Conservation (phyloP, 2,888 invertebrate genomes). For the Apotomis turbidana region DNA sequence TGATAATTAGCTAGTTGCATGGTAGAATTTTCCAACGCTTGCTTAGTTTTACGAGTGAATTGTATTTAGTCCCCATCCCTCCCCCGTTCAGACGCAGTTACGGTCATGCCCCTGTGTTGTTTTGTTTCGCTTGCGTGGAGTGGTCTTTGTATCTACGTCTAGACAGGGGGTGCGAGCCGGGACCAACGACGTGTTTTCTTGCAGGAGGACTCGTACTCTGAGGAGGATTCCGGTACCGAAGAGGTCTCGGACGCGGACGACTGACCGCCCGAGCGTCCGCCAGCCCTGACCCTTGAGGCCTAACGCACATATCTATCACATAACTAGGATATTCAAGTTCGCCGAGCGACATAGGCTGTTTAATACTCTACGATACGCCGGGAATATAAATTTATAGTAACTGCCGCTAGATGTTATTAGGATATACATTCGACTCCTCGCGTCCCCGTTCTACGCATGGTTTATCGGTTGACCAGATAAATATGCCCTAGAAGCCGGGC, state of each 20-base stretch:
- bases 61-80: slow-evolving; percentile 53
- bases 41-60: slow-evolving; percentile 54
- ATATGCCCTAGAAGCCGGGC: slow-evolving; percentile 66
- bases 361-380: slow-evolving; percentile 59
- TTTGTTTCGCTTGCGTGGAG: slow-evolving; percentile 43
- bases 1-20: slow-evolving; percentile 61
- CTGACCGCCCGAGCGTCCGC: slow-evolving; percentile 55
- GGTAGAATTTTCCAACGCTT: slow-evolving; percentile 65
- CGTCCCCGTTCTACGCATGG: slow-evolving; percentile 69
- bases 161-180: slow-evolving; percentile 55
- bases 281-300: slow-evolving; percentile 30
- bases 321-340: slow-evolving; percentile 61
- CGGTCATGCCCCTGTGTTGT: slow-evolving; percentile 50
- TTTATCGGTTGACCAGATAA: slow-evolving; percentile 75
- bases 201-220: slow-evolving; percentile 82
- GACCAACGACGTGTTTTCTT: slow-evolving; percentile 76
- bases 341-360: slow-evolving; percentile 53
- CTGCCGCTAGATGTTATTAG: slow-evolving; percentile 66
- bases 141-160: slow-evolving; percentile 64
- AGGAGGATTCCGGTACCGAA: slow-evolving; percentile 79
- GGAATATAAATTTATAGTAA: slow-evolving; percentile 68
- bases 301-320: slow-evolving; percentile 57
- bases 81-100: slow-evolving; percentile 68
- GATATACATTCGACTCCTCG: slow-evolving; percentile 53
- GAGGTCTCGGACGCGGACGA: slow-evolving; percentile 78